These are phyloP conservation scores for Dryobates pubescens DNA, from an alignment of 2,797 vertebrate species.

Conservation along the genomic window DNA sequence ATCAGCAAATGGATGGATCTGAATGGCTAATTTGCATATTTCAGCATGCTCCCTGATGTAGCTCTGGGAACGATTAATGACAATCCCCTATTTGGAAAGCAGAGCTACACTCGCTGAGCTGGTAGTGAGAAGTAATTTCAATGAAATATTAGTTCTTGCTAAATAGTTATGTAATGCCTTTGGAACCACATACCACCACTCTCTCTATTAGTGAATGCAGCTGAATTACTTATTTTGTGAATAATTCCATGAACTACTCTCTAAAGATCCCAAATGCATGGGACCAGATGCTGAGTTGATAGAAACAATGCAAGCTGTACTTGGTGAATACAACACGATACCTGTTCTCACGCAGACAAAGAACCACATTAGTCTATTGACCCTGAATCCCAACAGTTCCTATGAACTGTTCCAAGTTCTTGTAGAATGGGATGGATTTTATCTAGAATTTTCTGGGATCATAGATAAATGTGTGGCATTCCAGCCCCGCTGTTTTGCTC, in stretches of 20 bases:
- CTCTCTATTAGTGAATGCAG: background rate
- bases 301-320: background rate
- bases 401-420: background rate
- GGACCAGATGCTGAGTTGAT: background rate
- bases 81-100: slow-evolving; percentile 27
- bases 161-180: background rate
- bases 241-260: background rate
- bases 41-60: slow-evolving; percentile 8
- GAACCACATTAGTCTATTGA: background rate
- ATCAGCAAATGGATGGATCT: slow-evolving; percentile 32
- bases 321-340: background rate
- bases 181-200: background rate
- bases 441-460: background rate
- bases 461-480: background rate
- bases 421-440: background rate
- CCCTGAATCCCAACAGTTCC: background rate
- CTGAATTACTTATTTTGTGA: background rate
- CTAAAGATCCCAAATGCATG: background rate
- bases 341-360: background rate
- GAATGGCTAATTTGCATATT: slow-evolving; percentile 20
- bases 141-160: slow-evolving; percentile 44
- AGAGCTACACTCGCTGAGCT: slow-evolving; percentile 7
- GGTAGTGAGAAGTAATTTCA: slow-evolving; percentile 35
- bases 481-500: background rate
- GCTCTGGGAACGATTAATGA: slow-evolving; percentile 5